A percentile compares a stretch with the other conserved stretches of the same genome.
Conservation (phyloP, 1,140 invertebrate genomes). For the Colletes latitarsis region DNA sequence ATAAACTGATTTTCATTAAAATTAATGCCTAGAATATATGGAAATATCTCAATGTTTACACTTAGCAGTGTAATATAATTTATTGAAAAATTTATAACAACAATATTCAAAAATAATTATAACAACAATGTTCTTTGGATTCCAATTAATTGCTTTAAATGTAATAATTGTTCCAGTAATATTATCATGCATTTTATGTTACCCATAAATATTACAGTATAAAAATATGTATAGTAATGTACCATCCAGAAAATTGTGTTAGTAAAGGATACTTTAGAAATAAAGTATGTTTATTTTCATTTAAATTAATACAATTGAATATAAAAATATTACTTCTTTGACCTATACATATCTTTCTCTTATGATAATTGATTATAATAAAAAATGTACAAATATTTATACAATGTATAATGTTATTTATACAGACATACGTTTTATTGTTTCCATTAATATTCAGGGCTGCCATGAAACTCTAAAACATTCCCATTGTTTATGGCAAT, state of each 20-base stretch:
- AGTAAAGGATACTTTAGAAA: background rate
- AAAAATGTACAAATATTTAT: constrained; percentile 23
- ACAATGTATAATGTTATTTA: constrained; percentile 8
- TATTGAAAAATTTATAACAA: too few species aligned
- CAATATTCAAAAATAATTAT: background rate
- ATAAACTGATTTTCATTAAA: background rate
- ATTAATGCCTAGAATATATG: background rate
- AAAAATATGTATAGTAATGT: background rate
- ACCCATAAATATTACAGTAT: background rate
- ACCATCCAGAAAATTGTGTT: background rate
- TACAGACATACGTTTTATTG: background rate
- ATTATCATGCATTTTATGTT: constrained; percentile 9
- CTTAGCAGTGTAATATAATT: too few species aligned
- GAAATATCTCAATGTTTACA: background rate
- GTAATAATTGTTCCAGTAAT: background rate
- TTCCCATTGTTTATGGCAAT: too few species aligned
- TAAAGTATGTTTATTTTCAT: background rate
- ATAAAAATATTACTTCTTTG: background rate
- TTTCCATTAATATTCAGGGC: background rate
- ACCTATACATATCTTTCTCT: constrained; percentile 13
- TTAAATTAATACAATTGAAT: background rate
- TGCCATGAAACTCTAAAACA: background rate
- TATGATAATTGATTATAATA: background rate
- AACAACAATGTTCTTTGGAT: background rate
- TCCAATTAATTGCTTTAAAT: background rate